Evolutionary conservation across 2,113 vertebrate genomes (phyloP).

Genomic region (Diglossa brunneiventris): DNA sequence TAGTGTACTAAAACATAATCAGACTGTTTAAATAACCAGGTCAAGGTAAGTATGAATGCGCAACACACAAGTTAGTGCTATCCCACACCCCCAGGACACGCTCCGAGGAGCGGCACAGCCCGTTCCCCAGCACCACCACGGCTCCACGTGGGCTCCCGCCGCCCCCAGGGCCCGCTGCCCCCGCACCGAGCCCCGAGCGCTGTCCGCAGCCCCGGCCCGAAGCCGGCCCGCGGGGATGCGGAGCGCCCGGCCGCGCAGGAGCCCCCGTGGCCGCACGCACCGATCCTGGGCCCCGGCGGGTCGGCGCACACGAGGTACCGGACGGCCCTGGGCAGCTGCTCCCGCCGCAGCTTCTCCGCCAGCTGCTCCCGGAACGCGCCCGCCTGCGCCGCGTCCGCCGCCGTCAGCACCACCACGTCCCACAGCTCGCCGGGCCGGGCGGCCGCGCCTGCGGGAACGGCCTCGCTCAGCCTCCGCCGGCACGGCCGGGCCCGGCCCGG

Average conservation of each 20-base stretch:
- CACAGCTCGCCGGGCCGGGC: not conserved
- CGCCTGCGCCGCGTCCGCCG: not conserved
- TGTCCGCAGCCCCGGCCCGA: no score
- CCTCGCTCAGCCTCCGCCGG: no score
- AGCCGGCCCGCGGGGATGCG: not conserved
- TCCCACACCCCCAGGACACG: fast-evolving
- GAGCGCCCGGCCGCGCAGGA: not conserved
- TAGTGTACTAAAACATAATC: not conserved
- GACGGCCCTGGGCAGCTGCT: constrained; percentile 80
- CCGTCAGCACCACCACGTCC: not conserved
- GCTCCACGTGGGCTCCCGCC: fast-evolving
- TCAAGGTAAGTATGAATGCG: fast-evolving
- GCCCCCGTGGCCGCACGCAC: constrained; percentile 32
- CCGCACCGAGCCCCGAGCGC: not conserved
- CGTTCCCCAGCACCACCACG: not conserved
- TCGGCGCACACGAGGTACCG: constrained; percentile 86
- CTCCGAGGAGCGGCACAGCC: fast-evolving
- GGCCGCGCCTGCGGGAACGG: no score
- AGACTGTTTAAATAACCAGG: not conserved
- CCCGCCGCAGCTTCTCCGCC: constrained; percentile 21
- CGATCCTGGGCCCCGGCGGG: constrained; percentile 85
- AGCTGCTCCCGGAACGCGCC: not conserved
- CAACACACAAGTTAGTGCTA: fast-evolving
- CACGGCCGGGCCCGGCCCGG: no score
- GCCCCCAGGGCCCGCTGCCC: not conserved